phyloP scores from a whole-genome alignment of 2,797 vertebrate species.

The Anguilla anguilla region DNA sequence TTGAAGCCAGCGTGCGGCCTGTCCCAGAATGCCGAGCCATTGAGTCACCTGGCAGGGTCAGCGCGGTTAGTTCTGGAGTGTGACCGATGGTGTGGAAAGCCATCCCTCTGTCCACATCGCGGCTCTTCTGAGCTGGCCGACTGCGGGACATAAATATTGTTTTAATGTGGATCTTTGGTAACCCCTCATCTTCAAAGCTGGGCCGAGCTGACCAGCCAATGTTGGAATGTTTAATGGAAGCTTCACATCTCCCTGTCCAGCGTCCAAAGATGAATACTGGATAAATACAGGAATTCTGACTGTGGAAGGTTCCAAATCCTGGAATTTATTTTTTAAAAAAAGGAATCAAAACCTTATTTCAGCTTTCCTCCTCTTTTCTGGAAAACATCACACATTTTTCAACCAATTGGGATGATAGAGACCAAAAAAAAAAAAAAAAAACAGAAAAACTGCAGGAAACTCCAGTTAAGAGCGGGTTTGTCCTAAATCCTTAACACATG shows the following conservation, averaged over 20 bases:
- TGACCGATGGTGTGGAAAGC: not conserved
- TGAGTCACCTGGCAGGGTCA: constrained; percentile 25
- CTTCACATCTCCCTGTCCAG: not conserved
- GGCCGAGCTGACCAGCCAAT: not conserved
- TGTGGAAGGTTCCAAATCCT: not conserved
- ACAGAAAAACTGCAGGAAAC: too few species aligned
- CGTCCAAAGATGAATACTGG: not conserved
- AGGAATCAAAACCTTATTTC: not conserved
- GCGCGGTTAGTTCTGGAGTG: not conserved
- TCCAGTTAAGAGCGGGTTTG: not conserved
- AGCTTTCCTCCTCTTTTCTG: not conserved
- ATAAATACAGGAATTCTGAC: not conserved
- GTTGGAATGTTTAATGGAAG: not conserved
- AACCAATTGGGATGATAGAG: not conserved
- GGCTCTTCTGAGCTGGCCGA: not conserved
- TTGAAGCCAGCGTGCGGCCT: not conserved
- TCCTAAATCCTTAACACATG: not conserved
- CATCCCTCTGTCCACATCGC: not conserved
- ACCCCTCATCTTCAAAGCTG: not conserved
- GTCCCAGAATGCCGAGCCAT: constrained; percentile 13
- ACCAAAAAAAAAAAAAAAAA: not conserved
- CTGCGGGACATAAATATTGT: not conserved
- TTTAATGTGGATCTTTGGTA: not conserved
- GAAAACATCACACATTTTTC: not conserved
- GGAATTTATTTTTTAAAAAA: not conserved